Conservation (phyloP, 2,888 invertebrate genomes). For the Apamea monoglypha region DNA sequence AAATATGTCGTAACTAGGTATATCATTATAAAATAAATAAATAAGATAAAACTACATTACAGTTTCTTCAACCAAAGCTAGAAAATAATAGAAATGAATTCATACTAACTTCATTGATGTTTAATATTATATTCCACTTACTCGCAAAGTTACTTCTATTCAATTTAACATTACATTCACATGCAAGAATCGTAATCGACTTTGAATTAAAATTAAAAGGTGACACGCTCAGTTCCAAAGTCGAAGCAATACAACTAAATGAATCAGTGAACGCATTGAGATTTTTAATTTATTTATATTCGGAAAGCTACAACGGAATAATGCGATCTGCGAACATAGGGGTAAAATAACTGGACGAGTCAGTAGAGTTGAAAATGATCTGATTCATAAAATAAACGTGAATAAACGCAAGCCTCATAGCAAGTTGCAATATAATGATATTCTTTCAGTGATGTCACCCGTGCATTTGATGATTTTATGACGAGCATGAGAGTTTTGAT, state of each 20-base stretch:
- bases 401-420: neutral
- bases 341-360: neutral
- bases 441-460: too few relatives aligned
- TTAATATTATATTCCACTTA: neutral
- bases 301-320: slow-evolving; percentile 12
- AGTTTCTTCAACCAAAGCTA: neutral
- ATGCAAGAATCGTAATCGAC: slow-evolving; percentile 23
- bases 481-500: too few relatives aligned
- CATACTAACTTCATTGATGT: neutral
- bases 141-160: slow-evolving; percentile 5
- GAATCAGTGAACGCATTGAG: slow-evolving; percentile 27
- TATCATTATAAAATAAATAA: neutral
- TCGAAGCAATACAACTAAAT: slow-evolving; percentile 30
- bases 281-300: slow-evolving; percentile 47
- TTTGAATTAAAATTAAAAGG: slow-evolving; percentile 45
- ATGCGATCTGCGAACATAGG: slow-evolving; percentile 19
- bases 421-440: neutral
- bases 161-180: slow-evolving; percentile 22
- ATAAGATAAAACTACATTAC: neutral
- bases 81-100: neutral
- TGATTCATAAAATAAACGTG: neutral
- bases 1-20: neutral
- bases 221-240: slow-evolving; percentile 35
- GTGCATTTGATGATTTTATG: too few relatives aligned
- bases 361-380: too few relatives aligned